Base-by-base conservation (phyloP, 2,888 invertebrate species). In the Chironomus riparius region DNA sequence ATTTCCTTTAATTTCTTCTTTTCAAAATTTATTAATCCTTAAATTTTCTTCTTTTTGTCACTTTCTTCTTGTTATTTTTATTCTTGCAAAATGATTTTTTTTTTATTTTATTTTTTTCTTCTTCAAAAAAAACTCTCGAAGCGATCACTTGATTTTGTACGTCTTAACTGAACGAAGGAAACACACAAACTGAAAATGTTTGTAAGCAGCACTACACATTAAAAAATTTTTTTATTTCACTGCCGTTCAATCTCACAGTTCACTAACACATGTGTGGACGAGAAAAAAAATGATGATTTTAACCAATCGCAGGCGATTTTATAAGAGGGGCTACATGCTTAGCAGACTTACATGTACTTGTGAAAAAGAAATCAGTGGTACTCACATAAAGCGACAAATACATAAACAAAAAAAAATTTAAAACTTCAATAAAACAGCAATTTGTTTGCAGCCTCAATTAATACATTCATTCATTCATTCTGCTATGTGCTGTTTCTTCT, bases 131-230 rank as follows among this genome's bases (percentile, higher is more conserved):
- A 56, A 18, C 15, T 15, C n/a, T 7, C 56, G 18, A 56, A 15
- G 18, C 56, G 56, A 56, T 18, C 56, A 18, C n/a, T 56, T 18
- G 56, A 18, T 15, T 38, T 38, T 68, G 1, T 70, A 24, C 70
- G 70, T 48, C 70, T 70, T 22, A 18, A 50, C 47, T 21, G 50
- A 48, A 56, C 70, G 70, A 70, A n/a, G 48, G 50, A 24, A 10
- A 12, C 47, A 70, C 50, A 56, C 70, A 70, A 70, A 70, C 70
- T 70, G 70, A 70, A 50, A 70, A 70, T 18, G 7, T 56, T 56
- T 56, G 56, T 56, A 18, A 56, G 56, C 56, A 56, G 56, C 56
- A 56, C 15, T 56, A 56, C 15, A 56, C 56, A 56, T 56, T 56
- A 56, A 56, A 56, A 56, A 50, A 50, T 15, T n/a, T 7, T 56